These are phyloP conservation scores for Alces alces DNA, from an alignment of 2,113 vertebrate species.

Conservation along the genomic window DNA sequence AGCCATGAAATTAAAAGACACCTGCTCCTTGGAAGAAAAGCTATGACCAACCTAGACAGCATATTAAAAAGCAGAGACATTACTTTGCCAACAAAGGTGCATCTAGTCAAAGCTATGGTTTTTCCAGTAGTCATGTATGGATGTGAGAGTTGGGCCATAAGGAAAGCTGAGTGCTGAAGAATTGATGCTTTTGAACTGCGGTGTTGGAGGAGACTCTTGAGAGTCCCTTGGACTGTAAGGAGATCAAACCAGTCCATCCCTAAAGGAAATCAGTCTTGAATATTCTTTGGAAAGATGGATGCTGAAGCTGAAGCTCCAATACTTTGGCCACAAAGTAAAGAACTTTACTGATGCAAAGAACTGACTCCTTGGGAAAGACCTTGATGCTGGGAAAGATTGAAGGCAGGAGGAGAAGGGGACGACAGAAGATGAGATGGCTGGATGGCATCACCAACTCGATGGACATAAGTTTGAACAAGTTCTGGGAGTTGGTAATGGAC, in stretches of 20 bases:
- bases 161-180: neutral
- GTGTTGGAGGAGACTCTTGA: neutral
- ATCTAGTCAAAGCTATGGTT: neutral
- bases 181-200: neutral
- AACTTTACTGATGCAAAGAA: neutral
- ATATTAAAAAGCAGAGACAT: neutral
- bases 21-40: neutral
- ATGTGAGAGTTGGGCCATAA: neutral
- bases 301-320: neutral
- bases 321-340: neutral
- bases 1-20: neutral
- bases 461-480: neutral
- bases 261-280: neutral
- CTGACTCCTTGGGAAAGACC: neutral
- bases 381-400: neutral
- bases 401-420: rapidly evolving
- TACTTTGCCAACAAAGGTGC: neutral
- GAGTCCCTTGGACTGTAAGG: neutral
- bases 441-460: neutral
- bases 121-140: neutral
- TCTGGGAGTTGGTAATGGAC: neutral
- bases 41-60: neutral
- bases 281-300: neutral
- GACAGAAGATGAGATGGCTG: neutral
- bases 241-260: neutral